These are phyloP conservation scores for Cnemophilus loriae DNA, from an alignment of 2,113 vertebrate species.

Conservation along the genomic window DNA sequence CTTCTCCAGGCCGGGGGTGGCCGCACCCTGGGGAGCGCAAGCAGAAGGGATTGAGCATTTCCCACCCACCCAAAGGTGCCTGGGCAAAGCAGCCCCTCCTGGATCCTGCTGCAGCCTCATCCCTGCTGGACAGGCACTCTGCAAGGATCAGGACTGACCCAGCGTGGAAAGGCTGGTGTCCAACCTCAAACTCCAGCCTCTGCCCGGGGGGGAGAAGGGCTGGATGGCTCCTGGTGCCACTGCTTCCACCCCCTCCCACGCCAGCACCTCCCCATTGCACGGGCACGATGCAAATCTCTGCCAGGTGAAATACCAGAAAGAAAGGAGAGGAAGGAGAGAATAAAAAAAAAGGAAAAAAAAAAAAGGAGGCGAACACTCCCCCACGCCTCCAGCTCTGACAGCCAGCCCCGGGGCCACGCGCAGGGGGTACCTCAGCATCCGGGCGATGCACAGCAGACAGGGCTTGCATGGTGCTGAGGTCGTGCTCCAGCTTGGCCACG, in stretches of 20 bases:
- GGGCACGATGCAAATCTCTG: accelerated
- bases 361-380: too few species aligned
- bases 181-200: background rate
- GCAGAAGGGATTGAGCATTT: background rate
- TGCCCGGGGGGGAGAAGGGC: background rate
- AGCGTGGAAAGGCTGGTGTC: accelerated
- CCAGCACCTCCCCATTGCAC: background rate
- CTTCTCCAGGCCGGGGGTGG: slow-evolving; percentile 70
- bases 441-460: slow-evolving; percentile 80
- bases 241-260: accelerated
- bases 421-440: slow-evolving; percentile 77
- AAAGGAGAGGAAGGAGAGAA: too few species aligned
- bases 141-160: background rate
- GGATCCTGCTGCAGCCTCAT: background rate
- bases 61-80: background rate
- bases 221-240: background rate
- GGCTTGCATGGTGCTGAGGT: slow-evolving; percentile 91
- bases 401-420: accelerated
- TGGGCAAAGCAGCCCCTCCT: background rate
- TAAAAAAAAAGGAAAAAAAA: accelerated
- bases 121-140: background rate
- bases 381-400: accelerated
- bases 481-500: slow-evolving; percentile 87
- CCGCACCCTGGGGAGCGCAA: slow-evolving; percentile 65
- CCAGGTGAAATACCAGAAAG: accelerated